phyloP scores from a whole-genome alignment of 2,888 invertebrate species.

The Mechanitis messenoides region DNA sequence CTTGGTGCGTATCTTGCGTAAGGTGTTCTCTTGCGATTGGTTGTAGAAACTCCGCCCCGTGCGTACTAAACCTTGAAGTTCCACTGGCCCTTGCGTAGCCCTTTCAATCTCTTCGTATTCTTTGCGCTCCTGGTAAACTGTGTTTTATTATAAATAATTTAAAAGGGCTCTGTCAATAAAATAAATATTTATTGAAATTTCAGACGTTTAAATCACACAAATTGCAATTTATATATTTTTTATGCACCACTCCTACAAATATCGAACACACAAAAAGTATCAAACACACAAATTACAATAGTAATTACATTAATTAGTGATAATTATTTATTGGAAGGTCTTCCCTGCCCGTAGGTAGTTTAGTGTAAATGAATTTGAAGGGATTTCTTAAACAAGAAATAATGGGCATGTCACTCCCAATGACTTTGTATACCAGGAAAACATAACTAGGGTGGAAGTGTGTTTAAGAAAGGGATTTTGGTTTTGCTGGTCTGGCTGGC shows the following conservation, averaged over 20 bases:
- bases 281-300: background rate
- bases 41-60: conserved; percentile 64
- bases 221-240: conserved; percentile 8
- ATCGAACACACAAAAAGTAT: background rate
- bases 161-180: conserved; percentile 64
- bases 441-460: conserved; percentile 41
- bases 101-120: conserved; percentile 58
- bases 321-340: background rate
- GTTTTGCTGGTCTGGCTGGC: no score
- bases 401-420: conserved; percentile 78
- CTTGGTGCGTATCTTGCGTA: conserved; percentile 66
- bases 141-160: conserved; percentile 78
- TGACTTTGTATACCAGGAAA: conserved; percentile 73
- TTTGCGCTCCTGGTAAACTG: conserved; percentile 67
- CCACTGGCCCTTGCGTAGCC: conserved; percentile 64
- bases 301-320: conserved; percentile 15
- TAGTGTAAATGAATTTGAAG: conserved; percentile 63
- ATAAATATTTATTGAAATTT: conserved; percentile 12
- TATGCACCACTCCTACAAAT: conserved; percentile 8
- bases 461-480: conserved; percentile 22
- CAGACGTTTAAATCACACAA: conserved; percentile 5
- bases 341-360: conserved; percentile 23
- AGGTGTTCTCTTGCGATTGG: conserved; percentile 57
- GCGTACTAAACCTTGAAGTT: conserved; percentile 69
- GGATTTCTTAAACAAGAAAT: conserved; percentile 63